Evolutionary conservation across 2,797 vertebrate genomes (phyloP).

Genomic region (Sebastes matsubarae): DNA sequence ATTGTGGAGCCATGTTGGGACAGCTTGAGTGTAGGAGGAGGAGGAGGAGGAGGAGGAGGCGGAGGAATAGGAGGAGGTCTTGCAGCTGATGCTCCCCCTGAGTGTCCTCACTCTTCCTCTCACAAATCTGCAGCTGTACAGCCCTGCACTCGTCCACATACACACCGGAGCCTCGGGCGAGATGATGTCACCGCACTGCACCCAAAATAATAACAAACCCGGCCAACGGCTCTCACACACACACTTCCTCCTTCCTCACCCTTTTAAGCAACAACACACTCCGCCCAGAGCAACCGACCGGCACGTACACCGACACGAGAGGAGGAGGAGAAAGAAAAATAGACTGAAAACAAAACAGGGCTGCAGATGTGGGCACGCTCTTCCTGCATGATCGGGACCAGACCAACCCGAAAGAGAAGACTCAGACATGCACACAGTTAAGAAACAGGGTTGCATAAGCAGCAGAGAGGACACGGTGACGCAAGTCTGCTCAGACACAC

Average conservation of each 20-base stretch:
- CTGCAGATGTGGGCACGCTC: too few species aligned
- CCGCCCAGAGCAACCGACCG: background rate
- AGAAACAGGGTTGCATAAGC: too few species aligned
- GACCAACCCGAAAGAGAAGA: too few species aligned
- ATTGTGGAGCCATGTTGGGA: too few species aligned
- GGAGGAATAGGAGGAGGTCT: background rate
- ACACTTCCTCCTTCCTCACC: constrained; percentile 12
- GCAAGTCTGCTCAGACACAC: background rate
- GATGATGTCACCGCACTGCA: constrained; percentile 71
- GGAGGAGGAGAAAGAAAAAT: background rate
- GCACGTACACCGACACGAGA: constrained; percentile 13
- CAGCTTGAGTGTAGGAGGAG: background rate
- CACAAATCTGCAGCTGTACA: background rate
- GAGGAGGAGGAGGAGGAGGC: background rate
- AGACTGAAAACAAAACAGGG: too few species aligned
- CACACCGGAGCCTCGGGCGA: background rate
- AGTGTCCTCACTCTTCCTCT: background rate
- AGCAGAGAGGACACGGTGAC: too few species aligned
- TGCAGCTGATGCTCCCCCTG: background rate
- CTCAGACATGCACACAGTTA: too few species aligned
- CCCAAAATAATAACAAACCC: constrained; percentile 75
- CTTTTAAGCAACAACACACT: constrained; percentile 16
- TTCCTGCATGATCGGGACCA: too few species aligned
- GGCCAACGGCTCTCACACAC: background rate
- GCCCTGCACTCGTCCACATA: background rate